These are phyloP conservation scores for Acropternis orthonyx DNA, from an alignment of 2,797 vertebrate genomes.

Conservation along the genomic window DNA sequence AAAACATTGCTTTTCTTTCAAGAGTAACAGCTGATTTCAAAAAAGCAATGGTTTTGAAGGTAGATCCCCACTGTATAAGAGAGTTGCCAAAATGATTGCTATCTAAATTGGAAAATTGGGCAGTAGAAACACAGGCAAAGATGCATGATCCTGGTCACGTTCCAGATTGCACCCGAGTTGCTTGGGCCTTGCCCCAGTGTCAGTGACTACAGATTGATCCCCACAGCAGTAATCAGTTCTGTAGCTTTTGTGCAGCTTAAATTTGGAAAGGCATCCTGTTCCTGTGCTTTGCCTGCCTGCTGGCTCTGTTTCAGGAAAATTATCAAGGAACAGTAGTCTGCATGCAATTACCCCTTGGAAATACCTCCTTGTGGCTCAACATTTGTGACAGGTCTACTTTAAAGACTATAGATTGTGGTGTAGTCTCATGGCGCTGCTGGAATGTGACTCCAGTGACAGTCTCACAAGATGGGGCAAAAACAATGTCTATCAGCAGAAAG, in stretches of 20 bases:
- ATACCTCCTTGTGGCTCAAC: background rate
- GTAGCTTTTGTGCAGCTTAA: background rate
- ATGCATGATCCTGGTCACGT: background rate
- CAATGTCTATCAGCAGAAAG: background rate
- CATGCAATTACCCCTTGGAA: background rate
- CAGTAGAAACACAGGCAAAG: background rate
- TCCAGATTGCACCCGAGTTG: background rate
- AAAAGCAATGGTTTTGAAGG: background rate
- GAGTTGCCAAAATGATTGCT: background rate
- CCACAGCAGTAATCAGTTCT: background rate
- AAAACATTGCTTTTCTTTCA: background rate
- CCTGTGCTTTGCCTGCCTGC: background rate
- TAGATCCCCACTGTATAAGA: background rate
- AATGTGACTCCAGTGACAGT: background rate
- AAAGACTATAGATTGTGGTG: background rate
- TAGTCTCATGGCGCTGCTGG: background rate
- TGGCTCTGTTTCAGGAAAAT: background rate
- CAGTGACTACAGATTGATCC: background rate
- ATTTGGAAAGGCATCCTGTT: background rate
- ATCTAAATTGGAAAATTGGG: background rate
- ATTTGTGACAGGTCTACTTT: background rate
- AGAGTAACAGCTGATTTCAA: background rate
- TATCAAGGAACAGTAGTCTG: background rate
- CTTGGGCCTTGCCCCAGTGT: background rate
- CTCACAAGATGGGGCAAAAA: background rate